Conservation (phyloP, 1,140 invertebrate genomes). For the Conus betulinus region DNA sequence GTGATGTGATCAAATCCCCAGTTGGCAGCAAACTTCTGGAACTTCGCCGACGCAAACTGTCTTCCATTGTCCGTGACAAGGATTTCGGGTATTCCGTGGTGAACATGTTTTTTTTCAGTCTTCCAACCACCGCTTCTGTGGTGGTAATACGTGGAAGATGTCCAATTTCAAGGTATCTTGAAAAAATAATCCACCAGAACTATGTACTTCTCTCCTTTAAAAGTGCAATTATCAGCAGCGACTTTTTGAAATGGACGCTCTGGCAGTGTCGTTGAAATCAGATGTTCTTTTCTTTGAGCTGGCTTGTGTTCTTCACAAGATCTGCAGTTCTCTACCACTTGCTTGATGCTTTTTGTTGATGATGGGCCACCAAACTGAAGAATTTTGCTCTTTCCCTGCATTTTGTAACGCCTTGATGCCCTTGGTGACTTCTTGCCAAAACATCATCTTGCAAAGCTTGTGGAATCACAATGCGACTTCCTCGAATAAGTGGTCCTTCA, state of each 20-base stretch:
- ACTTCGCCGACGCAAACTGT: background rate
- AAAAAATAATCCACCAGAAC: slow-evolving; percentile 48
- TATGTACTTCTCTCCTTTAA: slow-evolving; percentile 41
- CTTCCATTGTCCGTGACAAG: slow-evolving; percentile 11
- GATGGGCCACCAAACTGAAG: background rate
- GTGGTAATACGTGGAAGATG: background rate
- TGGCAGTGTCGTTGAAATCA: slow-evolving; percentile 18
- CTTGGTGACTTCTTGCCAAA: slow-evolving; percentile 33
- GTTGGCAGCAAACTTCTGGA: background rate
- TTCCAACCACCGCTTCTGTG: background rate
- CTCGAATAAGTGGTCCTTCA: background rate
- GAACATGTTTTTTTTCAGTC: background rate
- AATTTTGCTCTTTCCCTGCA: slow-evolving; percentile 32
- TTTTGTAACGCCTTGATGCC: slow-evolving; percentile 37
- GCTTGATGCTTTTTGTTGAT: background rate
- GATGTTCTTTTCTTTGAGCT: slow-evolving; percentile 39
- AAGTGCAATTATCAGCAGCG: slow-evolving; percentile 26
- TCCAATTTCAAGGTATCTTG: slow-evolving; percentile 42
- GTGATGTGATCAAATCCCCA: slow-evolving; percentile 11
- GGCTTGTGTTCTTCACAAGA: slow-evolving; percentile 35
- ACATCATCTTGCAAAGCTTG: slow-evolving; percentile 12
- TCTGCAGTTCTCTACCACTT: background rate
- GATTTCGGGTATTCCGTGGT: slow-evolving; percentile 60
- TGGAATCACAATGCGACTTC: slow-evolving; percentile 45
- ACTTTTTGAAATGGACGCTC: slow-evolving; percentile 40